phyloP scores from a whole-genome alignment of 2,888 invertebrate species.

The Automeris io region DNA sequence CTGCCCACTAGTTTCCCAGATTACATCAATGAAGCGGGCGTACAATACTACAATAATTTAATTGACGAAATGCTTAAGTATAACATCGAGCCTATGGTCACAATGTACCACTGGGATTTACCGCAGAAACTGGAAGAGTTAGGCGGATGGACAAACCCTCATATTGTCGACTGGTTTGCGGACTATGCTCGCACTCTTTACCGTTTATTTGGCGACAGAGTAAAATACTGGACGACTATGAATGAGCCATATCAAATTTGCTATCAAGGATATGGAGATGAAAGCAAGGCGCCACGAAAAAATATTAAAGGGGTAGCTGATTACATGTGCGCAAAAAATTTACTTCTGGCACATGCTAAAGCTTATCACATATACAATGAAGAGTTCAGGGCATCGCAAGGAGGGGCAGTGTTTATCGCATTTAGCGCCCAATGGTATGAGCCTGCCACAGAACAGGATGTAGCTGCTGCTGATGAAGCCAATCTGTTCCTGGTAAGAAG shows the following conservation, averaged over 20 bases:
- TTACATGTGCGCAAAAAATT: conserved; percentile 62
- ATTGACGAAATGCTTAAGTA: conserved; percentile 76
- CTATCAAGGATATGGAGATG: conserved; percentile 51
- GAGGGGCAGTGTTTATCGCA: conserved; percentile 53
- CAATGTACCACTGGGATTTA: conserved; percentile 68
- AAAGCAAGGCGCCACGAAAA: conserved; percentile 32
- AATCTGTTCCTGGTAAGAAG: conserved; percentile 61
- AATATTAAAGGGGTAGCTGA: conserved; percentile 56
- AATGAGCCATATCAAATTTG: conserved; percentile 68
- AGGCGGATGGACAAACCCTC: conserved; percentile 66
- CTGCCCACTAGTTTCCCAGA: conserved; percentile 72
- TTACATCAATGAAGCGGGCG: conserved; percentile 68
- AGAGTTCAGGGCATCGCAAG: conserved; percentile 41
- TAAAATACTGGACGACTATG: conserved; percentile 73
- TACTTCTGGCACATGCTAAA: conserved; percentile 71
- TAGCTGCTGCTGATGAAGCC: conserved; percentile 51
- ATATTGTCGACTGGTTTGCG: conserved; percentile 54
- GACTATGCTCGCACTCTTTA: conserved; percentile 56
- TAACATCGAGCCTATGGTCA: conserved; percentile 77
- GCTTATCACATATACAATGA: conserved; percentile 51
- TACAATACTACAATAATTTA: conserved; percentile 79
- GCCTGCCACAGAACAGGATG: conserved; percentile 57
- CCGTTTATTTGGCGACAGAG: conserved; percentile 57
- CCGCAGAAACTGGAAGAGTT: conserved; percentile 64
- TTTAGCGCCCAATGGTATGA: conserved; percentile 74